Conservation (phyloP, 2,797 vertebrate genomes). For the Tragelaphus eurycerus region DNA sequence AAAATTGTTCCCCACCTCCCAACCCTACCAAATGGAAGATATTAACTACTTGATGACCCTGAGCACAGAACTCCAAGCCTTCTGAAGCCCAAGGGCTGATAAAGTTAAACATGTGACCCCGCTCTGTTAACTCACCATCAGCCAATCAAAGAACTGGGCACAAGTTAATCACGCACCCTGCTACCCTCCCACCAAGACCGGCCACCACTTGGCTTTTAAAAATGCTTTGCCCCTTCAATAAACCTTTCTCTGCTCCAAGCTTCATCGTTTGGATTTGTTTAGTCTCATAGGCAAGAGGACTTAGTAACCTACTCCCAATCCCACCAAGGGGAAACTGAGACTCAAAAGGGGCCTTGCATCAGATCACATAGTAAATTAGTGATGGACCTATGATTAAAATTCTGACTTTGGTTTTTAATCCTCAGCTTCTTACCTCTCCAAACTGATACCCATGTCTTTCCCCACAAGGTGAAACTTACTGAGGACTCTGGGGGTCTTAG, state of each 20-base stretch:
- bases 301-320: background rate
- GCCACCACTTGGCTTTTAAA: background rate
- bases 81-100: background rate
- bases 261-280: background rate
- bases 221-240: background rate
- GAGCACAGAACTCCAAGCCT: background rate
- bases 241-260: background rate
- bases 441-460: background rate
- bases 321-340: background rate
- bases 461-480: background rate
- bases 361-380: background rate
- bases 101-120: background rate
- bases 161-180: background rate
- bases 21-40: background rate
- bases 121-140: background rate
- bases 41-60: background rate
- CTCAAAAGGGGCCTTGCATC: background rate
- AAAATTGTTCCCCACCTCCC: background rate
- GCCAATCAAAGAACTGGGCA: background rate
- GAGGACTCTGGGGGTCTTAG: background rate
- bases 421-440: background rate
- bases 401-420: background rate
- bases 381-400: background rate
- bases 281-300: background rate
- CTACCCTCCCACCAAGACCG: background rate